Base-by-base conservation (phyloP, 2,888 invertebrate species). In the Euphydryas editha region DNA sequence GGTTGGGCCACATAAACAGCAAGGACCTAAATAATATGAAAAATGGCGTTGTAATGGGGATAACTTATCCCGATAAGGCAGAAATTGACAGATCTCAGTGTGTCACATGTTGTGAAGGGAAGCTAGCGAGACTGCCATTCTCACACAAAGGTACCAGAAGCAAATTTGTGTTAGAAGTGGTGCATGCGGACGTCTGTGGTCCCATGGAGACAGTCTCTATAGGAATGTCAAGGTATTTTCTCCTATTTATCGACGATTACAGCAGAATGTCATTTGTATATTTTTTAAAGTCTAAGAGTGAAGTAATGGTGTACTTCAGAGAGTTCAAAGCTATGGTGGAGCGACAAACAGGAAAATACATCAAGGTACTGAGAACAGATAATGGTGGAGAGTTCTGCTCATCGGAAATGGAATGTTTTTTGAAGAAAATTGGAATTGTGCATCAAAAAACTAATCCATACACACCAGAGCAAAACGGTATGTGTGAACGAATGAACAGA, bases 231-330 rank as follows among this genome's bases (percentile, higher is more conserved):
- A 72, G 47, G 42, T 76, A 74, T 20, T 74, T 72, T 70, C 62
- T 82, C 0, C 72, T 77, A 0, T 81, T 83, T 64, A 69, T 80
- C 0, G 82, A 83, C 73, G 81, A 84, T 69, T 72, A 63, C 61
- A 73, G 73, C 59, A 42, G 72, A 66, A 74, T 77, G 75, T 15
- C 68, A 8, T 74, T 66, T 72, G 69, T 76, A 0, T 77, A 75
- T 15, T 76, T 77, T 51, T 62, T 76, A 11, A 73, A 75, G 24
- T 54, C 65, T 0, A 76, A 78, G 51, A 72, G 72, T 67, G 76
- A 85, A 64, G 75, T 65, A 1, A 60, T 69, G 0, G n/a, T 65
- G 75, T 63, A 39, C 11, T 39, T 39, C 39, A 39, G 11, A 39
- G 39, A 39, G 11, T 39, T 39, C 3, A 8, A 11, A 39, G 13